Conservation (phyloP, 2,113 vertebrate genomes). For the Myotis brandtii region DNA sequence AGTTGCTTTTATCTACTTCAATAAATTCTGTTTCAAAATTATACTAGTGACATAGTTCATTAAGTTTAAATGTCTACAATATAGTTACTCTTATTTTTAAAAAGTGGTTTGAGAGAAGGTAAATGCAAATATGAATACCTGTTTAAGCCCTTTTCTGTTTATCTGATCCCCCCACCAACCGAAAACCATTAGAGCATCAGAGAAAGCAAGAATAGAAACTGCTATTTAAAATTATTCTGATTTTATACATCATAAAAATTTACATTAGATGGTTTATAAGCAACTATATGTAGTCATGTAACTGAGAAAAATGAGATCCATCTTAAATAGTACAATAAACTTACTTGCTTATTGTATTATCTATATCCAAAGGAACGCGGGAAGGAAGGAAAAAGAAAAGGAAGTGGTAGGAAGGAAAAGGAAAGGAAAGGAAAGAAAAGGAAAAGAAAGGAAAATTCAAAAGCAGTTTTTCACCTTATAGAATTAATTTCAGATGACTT, state of each 20-base stretch:
- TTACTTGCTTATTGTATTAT: neutral
- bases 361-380: neutral
- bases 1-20: slow-evolving; percentile 34
- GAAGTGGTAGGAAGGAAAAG: no score
- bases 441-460: neutral
- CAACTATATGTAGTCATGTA: neutral
- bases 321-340: neutral
- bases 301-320: neutral
- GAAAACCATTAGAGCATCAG: neutral
- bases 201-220: neutral
- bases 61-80: neutral
- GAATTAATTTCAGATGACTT: slow-evolving; percentile 35
- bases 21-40: slow-evolving; percentile 34
- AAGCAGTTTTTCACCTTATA: neutral
- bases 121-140: neutral
- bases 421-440: neutral
- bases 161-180: neutral
- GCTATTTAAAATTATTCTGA: slow-evolving; percentile 6
- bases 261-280: neutral
- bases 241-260: neutral
- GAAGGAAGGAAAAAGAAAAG: neutral
- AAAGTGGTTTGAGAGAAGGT: neutral
- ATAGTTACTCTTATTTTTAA: neutral
- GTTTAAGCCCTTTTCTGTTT: neutral
- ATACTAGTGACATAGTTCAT: neutral